Base-by-base conservation (phyloP, 2,113 vertebrate species). In the Motacilla alba region DNA sequence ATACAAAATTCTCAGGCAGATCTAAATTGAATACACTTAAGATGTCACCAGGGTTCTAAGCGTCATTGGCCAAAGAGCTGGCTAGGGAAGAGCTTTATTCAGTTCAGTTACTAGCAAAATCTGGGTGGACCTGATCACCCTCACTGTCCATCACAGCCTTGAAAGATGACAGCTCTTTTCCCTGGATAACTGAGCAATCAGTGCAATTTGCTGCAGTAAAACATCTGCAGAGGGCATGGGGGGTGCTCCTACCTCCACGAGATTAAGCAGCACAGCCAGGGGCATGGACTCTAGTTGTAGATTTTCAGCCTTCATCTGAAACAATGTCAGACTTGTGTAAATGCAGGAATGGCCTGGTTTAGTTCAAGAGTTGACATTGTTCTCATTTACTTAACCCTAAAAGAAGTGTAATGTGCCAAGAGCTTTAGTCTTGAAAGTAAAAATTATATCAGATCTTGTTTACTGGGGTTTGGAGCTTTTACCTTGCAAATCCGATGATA, bases 21-120 rank as follows among this genome's bases (percentile, higher is more conserved):
- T 70, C 37, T 96, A 91, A 93, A 83, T 85, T 94, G 81, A 84
- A 39, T 84, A 79, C 77, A 84, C 69, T 94, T 89, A 89, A 87
- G 70, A 94, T 90, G 78, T 90, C 84, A 93, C 74, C 16, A 31
- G 46, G 16, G 10, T 64, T 91, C 89, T 84, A 72, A 39, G 41
- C 30, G 70, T 72, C 73, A 56, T 27, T 75, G 69, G 24, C 80
- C 49, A 35, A 67, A 72, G 39, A 72, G 33, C 33, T 70, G 68
- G 18, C 49, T 83, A 21, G 58, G 37, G 21, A 75, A 82, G 22
- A 19, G 26, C 46, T 73, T 87, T 50, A 64, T 72, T 92, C 31
- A 35, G n/a, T 68, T 87, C 66, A 73, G 3, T 63, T 62, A 44
- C 13, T 53, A 41, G 46, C 83, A 87, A 83, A 87, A 64, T 58